phyloP scores from a whole-genome alignment of 2,797 vertebrate species.

The Rhinella marina region DNA sequence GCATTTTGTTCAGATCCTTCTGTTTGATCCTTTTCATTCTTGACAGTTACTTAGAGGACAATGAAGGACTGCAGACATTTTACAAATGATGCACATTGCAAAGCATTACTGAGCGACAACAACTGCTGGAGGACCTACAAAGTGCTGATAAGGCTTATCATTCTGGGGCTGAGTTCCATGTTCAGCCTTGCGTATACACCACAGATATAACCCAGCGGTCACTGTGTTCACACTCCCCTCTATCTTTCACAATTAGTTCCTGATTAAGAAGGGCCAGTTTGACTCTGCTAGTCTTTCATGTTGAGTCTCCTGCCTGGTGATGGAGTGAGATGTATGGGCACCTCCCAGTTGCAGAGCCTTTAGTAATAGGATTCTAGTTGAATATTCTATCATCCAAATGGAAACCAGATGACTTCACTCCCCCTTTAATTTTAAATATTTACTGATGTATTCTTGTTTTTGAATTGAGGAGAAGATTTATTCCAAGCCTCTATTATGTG shows the following conservation, averaged over 20 bases:
- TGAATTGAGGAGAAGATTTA: conserved; percentile 82
- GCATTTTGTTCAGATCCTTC: background rate
- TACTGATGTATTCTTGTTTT: conserved; percentile 83
- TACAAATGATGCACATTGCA: conserved; percentile 76
- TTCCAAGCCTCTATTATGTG: conserved; percentile 76
- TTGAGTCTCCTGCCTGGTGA: conserved; percentile 96
- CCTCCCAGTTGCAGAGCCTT: conserved; percentile 93
- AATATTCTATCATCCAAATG: conserved; percentile 99
- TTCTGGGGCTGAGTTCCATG: conserved; percentile 87
- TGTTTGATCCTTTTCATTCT: background rate
- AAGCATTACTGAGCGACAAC: conserved; percentile 78
- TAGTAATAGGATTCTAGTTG: conserved; percentile 96
- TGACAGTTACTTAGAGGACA: conserved; percentile 38
- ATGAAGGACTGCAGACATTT: conserved; percentile 74
- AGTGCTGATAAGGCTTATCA: conserved; percentile 85
- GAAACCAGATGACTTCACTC: conserved; percentile 94
- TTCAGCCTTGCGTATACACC: conserved; percentile 84
- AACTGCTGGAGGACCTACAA: conserved; percentile 80
- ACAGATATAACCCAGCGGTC: conserved; percentile 89
- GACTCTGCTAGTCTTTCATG: conserved; percentile 97
- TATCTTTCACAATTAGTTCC: conserved; percentile 99
- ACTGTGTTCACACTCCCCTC: conserved; percentile 95
- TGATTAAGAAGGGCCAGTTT: conserved; percentile 94
- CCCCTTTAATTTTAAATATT: conserved; percentile 87
- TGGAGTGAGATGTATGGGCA: conserved; percentile 89